Percentiles rank a stretch among this genome's conserved stretches.
Evolutionary conservation across 1,140 invertebrate species (phyloP).

Genomic region (Diuraphis noxia): DNA sequence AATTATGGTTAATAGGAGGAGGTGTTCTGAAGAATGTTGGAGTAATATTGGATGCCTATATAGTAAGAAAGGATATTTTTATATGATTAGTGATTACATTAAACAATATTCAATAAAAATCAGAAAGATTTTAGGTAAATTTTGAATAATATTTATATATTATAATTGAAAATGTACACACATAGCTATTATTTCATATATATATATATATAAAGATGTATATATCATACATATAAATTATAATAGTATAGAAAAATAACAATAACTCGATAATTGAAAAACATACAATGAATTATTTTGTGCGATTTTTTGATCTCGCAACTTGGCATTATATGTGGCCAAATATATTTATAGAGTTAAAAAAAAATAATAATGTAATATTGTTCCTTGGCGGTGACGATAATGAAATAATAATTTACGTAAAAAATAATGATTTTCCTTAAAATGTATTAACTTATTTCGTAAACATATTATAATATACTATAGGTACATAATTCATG

Average conservation of each 20-base stretch:
- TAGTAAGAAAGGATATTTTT: neutral
- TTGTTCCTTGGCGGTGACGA: neutral
- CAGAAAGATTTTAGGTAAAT: neutral
- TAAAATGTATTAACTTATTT: neutral
- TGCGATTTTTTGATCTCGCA: neutral
- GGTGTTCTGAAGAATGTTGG: too few relatives aligned
- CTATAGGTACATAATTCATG: neutral
- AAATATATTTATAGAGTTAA: conserved; percentile 18
- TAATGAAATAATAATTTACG: conserved; percentile 16
- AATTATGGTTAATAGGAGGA: neutral
- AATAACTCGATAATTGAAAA: conserved; percentile 13
- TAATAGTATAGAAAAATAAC: conserved; percentile 41
- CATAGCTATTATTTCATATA: neutral
- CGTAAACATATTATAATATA: neutral
- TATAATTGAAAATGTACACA: neutral
- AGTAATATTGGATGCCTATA: neutral
- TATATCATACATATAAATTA: conserved; percentile 23
- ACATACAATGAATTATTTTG: neutral
- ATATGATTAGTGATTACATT: neutral
- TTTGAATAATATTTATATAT: conserved; percentile 11
- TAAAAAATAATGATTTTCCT: conserved; percentile 20
- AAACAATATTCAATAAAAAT: neutral
- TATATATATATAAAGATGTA: neutral
- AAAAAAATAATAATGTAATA: neutral
- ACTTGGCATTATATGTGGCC: neutral